Conservation (phyloP, 53 echinoderm and acorn worm genomes). For the Antedon mediterranea region DNA sequence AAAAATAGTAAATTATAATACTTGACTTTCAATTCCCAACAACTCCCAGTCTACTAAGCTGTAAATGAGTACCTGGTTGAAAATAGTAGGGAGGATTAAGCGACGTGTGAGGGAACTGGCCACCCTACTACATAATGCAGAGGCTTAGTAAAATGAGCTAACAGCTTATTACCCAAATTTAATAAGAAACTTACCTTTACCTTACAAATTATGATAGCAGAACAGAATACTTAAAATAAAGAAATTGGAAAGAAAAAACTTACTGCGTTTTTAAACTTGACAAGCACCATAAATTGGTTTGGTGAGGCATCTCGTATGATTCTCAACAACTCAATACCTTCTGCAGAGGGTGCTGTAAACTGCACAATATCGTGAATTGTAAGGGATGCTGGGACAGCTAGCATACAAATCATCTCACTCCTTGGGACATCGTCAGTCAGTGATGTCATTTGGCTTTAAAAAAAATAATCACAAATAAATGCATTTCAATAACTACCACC, state of each 20-base stretch:
- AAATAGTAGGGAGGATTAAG: not conserved
- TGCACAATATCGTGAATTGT: slow-evolving; percentile 82
- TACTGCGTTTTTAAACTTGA: slow-evolving; percentile 86
- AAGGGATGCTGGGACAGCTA: slow-evolving; percentile 83
- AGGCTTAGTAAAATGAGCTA: too few species aligned
- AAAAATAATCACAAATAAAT: not conserved
- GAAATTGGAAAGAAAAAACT: not conserved
- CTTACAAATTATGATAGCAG: too few species aligned
- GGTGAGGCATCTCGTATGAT: slow-evolving; percentile 77
- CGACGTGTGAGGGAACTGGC: too few species aligned
- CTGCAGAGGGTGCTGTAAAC: slow-evolving; percentile 69
- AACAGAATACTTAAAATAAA: not conserved
- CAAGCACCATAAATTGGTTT: slow-evolving; percentile 92
- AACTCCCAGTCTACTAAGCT: too few species aligned
- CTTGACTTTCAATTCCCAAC: not conserved
- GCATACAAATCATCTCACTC: slow-evolving; percentile 92
- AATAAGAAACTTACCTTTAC: too few species aligned
- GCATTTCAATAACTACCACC: not conserved
- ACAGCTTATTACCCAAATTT: too few species aligned
- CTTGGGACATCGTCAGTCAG: slow-evolving; percentile 30
- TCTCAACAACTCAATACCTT: slow-evolving; percentile 62
- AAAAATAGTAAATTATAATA: not conserved
- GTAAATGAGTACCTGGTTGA: too few species aligned
- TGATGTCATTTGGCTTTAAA: slow-evolving; percentile 15
- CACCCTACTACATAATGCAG: too few species aligned